Conservation (phyloP, 1,140 invertebrate species). For the Caenorhabditis brenneri region DNA sequence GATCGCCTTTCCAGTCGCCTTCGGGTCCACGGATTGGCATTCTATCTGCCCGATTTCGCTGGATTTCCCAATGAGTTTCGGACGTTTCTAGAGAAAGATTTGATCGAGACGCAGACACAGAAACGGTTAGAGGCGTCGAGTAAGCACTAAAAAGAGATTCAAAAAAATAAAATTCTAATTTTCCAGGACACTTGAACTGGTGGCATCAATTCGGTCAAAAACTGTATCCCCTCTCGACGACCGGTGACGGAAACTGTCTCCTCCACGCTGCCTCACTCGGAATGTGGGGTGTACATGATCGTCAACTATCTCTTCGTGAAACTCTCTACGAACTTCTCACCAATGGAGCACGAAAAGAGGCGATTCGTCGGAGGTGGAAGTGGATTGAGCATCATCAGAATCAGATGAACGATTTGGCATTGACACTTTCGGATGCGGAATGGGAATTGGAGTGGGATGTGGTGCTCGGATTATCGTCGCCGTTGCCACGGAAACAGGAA, state of each 20-base stretch:
- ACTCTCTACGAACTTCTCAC: conserved; percentile 80
- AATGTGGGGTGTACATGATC: conserved; percentile 88
- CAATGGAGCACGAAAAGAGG: conserved; percentile 75
- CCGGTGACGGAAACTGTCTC: conserved; percentile 86
- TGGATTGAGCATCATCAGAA: conserved; percentile 49
- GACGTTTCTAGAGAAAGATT: conserved; percentile 84
- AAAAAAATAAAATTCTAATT: conserved; percentile 23
- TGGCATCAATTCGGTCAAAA: conserved; percentile 78
- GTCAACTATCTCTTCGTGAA: conserved; percentile 81
- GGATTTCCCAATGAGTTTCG: conserved; percentile 80
- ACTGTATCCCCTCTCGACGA: conserved; percentile 76
- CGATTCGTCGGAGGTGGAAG: conserved; percentile 74
- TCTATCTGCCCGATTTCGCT: conserved; percentile 83
- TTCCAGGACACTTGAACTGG: conserved; percentile 81
- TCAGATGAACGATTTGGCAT: conserved; percentile 70
- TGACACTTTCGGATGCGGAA: conserved; percentile 79
- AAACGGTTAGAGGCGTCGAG: conserved; percentile 80
- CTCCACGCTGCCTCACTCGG: conserved; percentile 86
- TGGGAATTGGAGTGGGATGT: conserved; percentile 84
- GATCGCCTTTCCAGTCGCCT: background rate
- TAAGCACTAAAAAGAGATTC: background rate
- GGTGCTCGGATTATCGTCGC: conserved; percentile 75
- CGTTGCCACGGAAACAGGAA: conserved; percentile 75
- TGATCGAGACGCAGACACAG: conserved; percentile 84
- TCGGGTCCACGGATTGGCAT: conserved; percentile 78